These are phyloP conservation scores for Hermaeophaga mercurialis DNA, from an alignment of 2,888 invertebrate species.

Conservation along the genomic window DNA sequence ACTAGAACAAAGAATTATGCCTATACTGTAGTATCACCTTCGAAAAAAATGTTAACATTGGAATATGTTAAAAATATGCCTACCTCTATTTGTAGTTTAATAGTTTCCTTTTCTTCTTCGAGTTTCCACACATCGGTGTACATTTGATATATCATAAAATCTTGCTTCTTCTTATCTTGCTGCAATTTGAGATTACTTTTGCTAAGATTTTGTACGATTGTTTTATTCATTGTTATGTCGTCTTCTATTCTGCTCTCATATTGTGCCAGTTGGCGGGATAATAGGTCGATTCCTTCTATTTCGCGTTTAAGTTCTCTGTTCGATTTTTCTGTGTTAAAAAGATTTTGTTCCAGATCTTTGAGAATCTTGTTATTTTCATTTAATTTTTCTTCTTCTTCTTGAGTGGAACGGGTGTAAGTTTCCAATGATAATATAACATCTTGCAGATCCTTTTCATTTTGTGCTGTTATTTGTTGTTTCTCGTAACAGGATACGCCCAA, in stretches of 20 bases:
- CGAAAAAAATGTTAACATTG: too few relatives aligned
- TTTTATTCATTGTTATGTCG: neutral
- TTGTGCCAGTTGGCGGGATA: neutral
- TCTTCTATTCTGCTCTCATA: neutral
- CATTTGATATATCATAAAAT: neutral
- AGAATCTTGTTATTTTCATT: neutral
- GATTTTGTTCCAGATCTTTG: neutral
- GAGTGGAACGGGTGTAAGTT: neutral
- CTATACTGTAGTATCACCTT: too few relatives aligned
- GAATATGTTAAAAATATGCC: neutral
- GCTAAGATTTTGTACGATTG: neutral
- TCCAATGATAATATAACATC: neutral
- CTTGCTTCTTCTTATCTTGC: neutral
- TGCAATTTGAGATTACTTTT: neutral
- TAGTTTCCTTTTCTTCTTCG: constrained; percentile 3
- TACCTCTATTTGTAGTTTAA: neutral
- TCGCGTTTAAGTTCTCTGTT: neutral
- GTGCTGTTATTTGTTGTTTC: neutral
- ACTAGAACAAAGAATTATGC: neutral
- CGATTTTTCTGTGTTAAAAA: neutral
- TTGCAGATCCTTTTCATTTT: neutral
- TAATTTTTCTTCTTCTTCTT: constrained; percentile 5
- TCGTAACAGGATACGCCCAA: neutral
- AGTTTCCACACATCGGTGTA: neutral
- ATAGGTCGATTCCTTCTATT: neutral